Evolutionary conservation across 2,113 vertebrate species (phyloP).

Genomic region (Coregonus clupeaformis): DNA sequence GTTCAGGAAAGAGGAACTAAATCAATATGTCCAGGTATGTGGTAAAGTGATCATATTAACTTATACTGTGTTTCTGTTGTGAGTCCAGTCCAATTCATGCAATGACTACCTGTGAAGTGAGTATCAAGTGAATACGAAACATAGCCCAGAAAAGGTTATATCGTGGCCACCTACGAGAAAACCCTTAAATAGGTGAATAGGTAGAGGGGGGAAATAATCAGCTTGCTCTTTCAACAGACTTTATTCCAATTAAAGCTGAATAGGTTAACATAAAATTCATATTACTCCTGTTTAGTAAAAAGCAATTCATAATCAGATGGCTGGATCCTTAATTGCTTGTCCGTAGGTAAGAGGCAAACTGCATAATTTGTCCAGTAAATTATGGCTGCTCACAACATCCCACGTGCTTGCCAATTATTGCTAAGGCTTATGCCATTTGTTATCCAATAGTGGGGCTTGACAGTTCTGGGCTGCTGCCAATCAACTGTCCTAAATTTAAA

Average conservation of each 20-base stretch:
- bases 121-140: too few species aligned
- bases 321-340: conserved; percentile 53
- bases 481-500: conserved; percentile 47
- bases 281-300: conserved; percentile 42
- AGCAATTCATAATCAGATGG: conserved; percentile 37
- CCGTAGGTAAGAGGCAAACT: conserved; percentile 43
- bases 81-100: too few species aligned
- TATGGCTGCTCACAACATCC: conserved; percentile 11
- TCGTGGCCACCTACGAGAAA: neutral
- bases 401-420: conserved; percentile 48
- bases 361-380: conserved; percentile 42
- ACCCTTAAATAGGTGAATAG: conserved; percentile 32
- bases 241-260: conserved; percentile 44
- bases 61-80: too few species aligned
- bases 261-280: conserved; percentile 38
- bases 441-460: conserved; percentile 37
- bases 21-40: conserved; percentile 33
- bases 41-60: too few species aligned
- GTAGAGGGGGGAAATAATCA: conserved; percentile 49
- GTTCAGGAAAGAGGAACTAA: conserved; percentile 25
- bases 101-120: too few species aligned
- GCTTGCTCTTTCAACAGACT: conserved; percentile 41
- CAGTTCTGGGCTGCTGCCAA: conserved; percentile 51
- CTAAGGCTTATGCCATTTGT: conserved; percentile 37
- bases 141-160: conserved; percentile 26